Base-by-base conservation (phyloP, 2,797 vertebrate species). In the Acanthopagrus latus region DNA sequence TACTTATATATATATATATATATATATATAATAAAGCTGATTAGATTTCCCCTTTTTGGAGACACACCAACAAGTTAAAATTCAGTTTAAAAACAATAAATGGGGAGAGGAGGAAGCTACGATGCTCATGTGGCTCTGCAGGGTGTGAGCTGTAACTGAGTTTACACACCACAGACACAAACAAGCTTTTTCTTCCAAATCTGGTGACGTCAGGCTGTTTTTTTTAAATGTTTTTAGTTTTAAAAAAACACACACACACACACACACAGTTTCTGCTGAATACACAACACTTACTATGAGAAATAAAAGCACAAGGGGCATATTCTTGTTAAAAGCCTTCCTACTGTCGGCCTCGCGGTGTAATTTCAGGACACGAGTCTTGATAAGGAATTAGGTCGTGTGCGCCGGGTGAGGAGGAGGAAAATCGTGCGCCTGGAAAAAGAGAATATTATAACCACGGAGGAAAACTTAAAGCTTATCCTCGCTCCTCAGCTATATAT, bases 51-150 rank as follows among this genome's bases (percentile, higher is more conserved):
- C 43, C 81, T 80, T 80, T 21, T 65, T 2, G 10, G 76, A 79
- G 81, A 83, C 58, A 56, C 29, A 60, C 38, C 58, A 82, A 78
- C 72, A 75, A 69, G 65, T 71, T 64, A 56, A 65, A 85, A 85
- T 86, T 71, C 23, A 56, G 71, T 89, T 89, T 90, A 85, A 87
- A 88, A 88, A 84, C 80, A 92, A 86, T 88, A 88, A 87, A 73
- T 18, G 57, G 38, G 48, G 21, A 59, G 71, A 65, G 55, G 58
- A 18, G 14, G 46, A 68, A 50, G 4, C 65, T 48, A 44, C 51
- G 69, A 65, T 27, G 44, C 8, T 33, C 54, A 7, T 78, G 73
- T 17, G 41, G 23, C 55, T 82, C 86, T 62, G 70, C 78, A 74
- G 88, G 78, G 41, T 29, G 38, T 16, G 47, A 3, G 38, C 0